Conservation (phyloP, 1,140 invertebrate species). For the Bathynomus jamesi region DNA sequence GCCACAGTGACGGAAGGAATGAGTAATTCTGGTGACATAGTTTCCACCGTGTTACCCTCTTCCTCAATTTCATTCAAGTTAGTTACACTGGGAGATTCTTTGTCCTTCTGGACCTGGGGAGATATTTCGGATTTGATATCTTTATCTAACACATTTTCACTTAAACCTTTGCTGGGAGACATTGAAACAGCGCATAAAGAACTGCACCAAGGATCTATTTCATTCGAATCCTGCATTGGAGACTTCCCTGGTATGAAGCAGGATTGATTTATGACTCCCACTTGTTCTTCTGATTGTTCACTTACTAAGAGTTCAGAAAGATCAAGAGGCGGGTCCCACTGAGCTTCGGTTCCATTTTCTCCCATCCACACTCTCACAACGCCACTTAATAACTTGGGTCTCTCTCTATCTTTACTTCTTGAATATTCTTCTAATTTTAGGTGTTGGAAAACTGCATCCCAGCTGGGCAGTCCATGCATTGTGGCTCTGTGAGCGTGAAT, state of each 20-base stretch:
- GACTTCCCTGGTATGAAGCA: neutral
- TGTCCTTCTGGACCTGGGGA: neutral
- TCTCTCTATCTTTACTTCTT: neutral
- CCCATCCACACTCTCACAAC: conserved; percentile 29
- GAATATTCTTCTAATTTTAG: conserved; percentile 19
- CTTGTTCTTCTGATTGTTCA: neutral
- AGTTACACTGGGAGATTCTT: neutral
- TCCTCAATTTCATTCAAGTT: neutral
- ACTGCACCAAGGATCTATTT: conserved; percentile 25
- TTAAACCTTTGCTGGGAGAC: conserved; percentile 25
- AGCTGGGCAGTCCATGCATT: conserved; percentile 24
- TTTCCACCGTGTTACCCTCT: neutral
- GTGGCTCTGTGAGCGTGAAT: conserved; percentile 21
- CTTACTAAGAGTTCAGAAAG: conserved; percentile 1
- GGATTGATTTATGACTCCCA: conserved; percentile 4
- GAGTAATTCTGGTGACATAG: neutral
- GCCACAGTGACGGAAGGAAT: neutral
- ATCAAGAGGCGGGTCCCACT: conserved; percentile 23
- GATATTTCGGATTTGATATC: neutral
- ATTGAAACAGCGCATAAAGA: conserved; percentile 33
- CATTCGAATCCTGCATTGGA: conserved; percentile 11
- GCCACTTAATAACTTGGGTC: conserved; percentile 9
- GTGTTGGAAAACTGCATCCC: conserved; percentile 22
- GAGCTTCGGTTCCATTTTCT: conserved; percentile 18
- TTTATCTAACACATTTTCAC: neutral